phyloP scores from a whole-genome alignment of 2,797 vertebrate species.

The Helicolenus hilgendorfi region DNA sequence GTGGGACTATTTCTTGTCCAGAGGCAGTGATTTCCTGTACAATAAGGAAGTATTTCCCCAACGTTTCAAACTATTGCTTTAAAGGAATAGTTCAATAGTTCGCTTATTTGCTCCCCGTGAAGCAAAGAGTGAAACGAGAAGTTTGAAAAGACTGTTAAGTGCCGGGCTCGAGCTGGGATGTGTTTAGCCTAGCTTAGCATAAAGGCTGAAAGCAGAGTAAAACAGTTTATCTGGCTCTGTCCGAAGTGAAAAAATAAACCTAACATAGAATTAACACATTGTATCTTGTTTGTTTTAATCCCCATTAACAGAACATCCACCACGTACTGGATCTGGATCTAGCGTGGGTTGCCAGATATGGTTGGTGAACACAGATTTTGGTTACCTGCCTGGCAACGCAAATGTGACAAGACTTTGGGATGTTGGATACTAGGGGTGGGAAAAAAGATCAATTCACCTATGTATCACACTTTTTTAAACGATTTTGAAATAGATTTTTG shows the following conservation, averaged over 20 bases:
- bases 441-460: too few relatives aligned
- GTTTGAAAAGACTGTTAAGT: background rate
- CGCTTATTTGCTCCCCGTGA: background rate
- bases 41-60: background rate
- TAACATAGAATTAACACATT: background rate
- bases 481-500: too few relatives aligned
- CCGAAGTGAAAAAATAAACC: background rate
- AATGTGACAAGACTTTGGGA: too few relatives aligned
- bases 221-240: background rate
- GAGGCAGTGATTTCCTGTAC: background rate
- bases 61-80: background rate
- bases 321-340: background rate
- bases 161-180: background rate
- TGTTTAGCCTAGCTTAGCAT: background rate
- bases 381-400: too few relatives aligned
- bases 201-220: background rate
- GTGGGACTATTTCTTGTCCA: background rate
- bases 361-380: background rate
- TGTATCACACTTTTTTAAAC: too few relatives aligned
- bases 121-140: background rate
- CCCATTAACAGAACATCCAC: background rate
- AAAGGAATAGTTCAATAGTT: background rate
- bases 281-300: background rate
- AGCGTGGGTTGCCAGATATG: too few relatives aligned
- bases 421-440: too few relatives aligned